phyloP scores from a whole-genome alignment of 1,140 invertebrate species.

The Drosophila nigromelanica region DNA sequence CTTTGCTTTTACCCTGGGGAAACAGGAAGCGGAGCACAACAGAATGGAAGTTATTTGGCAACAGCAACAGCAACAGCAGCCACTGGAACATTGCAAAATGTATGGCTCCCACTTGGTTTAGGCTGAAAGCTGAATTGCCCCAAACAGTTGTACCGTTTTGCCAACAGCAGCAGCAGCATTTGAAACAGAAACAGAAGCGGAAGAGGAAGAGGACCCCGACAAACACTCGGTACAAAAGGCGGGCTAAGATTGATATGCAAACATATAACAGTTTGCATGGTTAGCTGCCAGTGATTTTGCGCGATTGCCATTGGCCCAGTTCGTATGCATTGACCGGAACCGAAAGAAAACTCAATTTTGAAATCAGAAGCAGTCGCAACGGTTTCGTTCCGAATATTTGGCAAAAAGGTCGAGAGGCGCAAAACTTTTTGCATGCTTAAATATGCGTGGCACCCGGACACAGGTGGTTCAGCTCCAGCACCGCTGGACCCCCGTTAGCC shows the following conservation, averaged over 20 bases:
- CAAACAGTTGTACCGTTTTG: conserved; percentile 36
- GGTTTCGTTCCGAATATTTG: conserved; percentile 25
- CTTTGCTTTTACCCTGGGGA: conserved; percentile 22
- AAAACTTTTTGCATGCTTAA: conserved; percentile 62
- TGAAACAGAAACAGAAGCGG: neutral
- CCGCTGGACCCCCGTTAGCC: conserved; percentile 28
- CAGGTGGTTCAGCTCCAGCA: conserved; percentile 56
- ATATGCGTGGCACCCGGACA: conserved; percentile 66
- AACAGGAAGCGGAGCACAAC: conserved; percentile 19
- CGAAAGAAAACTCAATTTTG: conserved; percentile 44
- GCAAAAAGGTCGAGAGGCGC: conserved; percentile 39
- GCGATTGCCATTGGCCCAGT: conserved; percentile 33
- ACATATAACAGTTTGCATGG: conserved; percentile 71
- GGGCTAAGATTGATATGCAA: conserved; percentile 73
- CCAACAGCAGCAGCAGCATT: neutral
- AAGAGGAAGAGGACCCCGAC: neutral
- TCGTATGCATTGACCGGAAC: conserved; percentile 51
- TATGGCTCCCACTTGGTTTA: conserved; percentile 72
- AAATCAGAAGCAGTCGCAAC: conserved; percentile 26
- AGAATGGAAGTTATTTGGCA: conserved; percentile 30
- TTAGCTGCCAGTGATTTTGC: conserved; percentile 64
- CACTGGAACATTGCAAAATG: conserved; percentile 72
- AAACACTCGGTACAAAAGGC: neutral
- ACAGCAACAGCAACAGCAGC: conserved; percentile 23
- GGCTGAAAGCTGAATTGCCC: conserved; percentile 45